Evolutionary conservation across 2,888 invertebrate genomes (phyloP), one percentile per base, ranked within the genome.

Genomic region (Diaprepes abbreviatus): DNA sequence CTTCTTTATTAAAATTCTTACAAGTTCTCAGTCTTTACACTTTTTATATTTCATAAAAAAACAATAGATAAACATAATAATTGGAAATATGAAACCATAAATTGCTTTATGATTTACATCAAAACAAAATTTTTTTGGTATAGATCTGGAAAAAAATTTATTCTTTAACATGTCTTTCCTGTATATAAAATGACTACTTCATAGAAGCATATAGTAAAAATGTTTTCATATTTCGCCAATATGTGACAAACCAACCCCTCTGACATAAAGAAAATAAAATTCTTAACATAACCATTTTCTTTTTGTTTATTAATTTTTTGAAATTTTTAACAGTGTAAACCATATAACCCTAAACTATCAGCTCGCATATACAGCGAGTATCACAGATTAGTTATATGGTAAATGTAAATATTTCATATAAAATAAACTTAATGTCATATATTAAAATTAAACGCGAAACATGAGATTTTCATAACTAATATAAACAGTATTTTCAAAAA

Each of bases 341-440:
- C 60, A 60, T 60, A 60, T 60, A 60, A 60, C 48, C 4, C 36
- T 35, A 50, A 43, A 60, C 31, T 50, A 48, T 60, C 24, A 60
- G 60, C 60, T 35, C 60, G 35, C 33, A 45, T 12, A 40, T 58
- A 40, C 40, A 58, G 62, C 50, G 59, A 54, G 70, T 70, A 70
- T 70, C 70, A 70, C 70, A 70, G 59, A 52, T 52, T 17, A 9
- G 60, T 59, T 65, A 70, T 58, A 65, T 59, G 65, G 59, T 59
- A 38, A 52, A 33, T 24, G 16, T 28, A 28, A 14, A 12, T 38
- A 10, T 43, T 31, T 33, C 7, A 33, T 16, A 24, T 48, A 67
- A 62, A 19, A 19, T 52, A 54, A 67, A 55, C 54, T 45, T 62
- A 67, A 67, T 12, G 36, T 21, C 28, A 66, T 6, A 12, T 14